Evolutionary conservation across 2,113 vertebrate species (phyloP).

Genomic region (Cyphomyrus discorhynchus): DNA sequence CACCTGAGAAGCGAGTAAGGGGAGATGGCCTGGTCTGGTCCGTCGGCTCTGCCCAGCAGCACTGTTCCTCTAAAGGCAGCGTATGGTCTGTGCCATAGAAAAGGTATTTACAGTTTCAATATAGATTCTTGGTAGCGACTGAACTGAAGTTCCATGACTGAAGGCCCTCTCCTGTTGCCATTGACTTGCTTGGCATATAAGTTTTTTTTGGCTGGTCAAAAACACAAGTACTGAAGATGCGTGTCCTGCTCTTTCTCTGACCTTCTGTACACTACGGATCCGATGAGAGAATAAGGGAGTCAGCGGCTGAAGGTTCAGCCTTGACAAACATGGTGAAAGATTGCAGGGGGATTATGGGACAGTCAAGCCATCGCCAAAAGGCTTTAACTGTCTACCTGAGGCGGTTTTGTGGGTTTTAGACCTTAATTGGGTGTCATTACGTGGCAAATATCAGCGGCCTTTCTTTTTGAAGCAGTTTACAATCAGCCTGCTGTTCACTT

Average conservation of each 20-base stretch:
- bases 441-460: conserved; percentile 23
- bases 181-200: neutral
- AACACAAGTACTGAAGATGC: neutral
- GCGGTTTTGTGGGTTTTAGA: conserved; percentile 43
- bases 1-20: neutral
- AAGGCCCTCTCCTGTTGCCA: neutral
- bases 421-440: conserved; percentile 49
- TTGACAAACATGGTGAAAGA: neutral
- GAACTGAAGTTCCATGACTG: conserved; percentile 6
- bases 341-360: conserved; percentile 2
- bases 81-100: conserved; percentile 17
- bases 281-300: neutral
- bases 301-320: neutral
- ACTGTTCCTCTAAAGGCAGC: neutral
- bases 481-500: conserved; percentile 25
- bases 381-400: conserved; percentile 34
- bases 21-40: conserved; percentile 15
- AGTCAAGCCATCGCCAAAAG: conserved; percentile 38
- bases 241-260: neutral
- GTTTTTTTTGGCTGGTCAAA: neutral
- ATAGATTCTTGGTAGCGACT: conserved; percentile 22
- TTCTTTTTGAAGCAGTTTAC: conserved; percentile 41
- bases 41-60: conserved; percentile 17
- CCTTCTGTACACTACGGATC: too few species aligned
- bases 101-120: conserved; percentile 30